Evolutionary conservation across 53 echinoderm and acorn worm species (phyloP), one percentile per base, ranked within the genome.

Genomic region (Echinarachnius parma): DNA sequence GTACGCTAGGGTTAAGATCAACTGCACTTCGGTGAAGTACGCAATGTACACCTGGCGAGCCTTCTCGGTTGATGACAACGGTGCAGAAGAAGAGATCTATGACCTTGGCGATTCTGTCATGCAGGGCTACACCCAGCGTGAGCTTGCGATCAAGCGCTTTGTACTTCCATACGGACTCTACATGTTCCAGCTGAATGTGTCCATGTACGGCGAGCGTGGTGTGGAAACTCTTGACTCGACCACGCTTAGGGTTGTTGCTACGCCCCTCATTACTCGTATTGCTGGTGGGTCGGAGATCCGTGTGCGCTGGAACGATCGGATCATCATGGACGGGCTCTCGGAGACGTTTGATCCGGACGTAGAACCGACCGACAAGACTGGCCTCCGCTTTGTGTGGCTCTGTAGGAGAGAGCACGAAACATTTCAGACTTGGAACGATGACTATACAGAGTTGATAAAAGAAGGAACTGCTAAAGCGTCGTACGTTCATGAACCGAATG

Each of bases 141-240:
- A 91, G 53, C 28, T 91, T 31, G 91, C 91, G 35, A 76, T 91
- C 70, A 91, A 86, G 77, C 53, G 57, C 27, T 75, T 75, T 48
- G 83, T 84, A 34, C 76, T 92, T 1, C 79, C 55, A 0, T 92
- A 92, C 39, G 93, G 89, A 45, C 67, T 92, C 14, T 89, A 89
- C 31, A 34, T 70, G 47, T 89, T 89, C 75, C 84, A 89, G 42
- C 76, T 92, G 10, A 92, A 89, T 33, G 88, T 89, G 19, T 89
- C 93, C 42, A 92, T 92, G 93, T 85, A 81, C 46, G 93, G 93
- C 14, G 93, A 92, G 58, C 82, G 77, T 14, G 93, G 88, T 4
- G 85, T 92, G 20, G 88, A 92, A 62, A 62, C 79, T 1, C 0
- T 85, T 5, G 93, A 92, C 56, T 82, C 76, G 1, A 80, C 83